Base-by-base conservation (phyloP, 2,113 vertebrate species). In the Tor tambroides region DNA sequence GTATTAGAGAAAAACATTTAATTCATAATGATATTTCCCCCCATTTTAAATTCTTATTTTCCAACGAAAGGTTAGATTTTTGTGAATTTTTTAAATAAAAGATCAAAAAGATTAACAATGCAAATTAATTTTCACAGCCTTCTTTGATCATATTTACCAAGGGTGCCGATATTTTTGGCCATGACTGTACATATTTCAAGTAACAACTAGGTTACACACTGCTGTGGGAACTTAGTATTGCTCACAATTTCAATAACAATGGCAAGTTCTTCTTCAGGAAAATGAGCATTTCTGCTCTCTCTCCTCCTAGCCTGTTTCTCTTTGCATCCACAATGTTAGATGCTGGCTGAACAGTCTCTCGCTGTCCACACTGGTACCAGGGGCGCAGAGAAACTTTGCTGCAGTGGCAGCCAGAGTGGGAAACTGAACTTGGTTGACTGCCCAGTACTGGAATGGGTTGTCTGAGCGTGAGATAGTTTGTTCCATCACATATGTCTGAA, bases 231-330 rank as follows among this genome's bases (percentile, higher is more conserved):
- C 12, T 32, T 32, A 69, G n/a, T 69, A 69, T 32, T 69, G 65
- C 28, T 32, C 15, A 69, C 28, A 69, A 19, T 35, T 32, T 32
- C 65, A 69, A 69, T 7, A 83, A 69, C 81, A 63, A 67, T 35
- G 26, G 49, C 67, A 85, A 69, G 61, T 89, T 87, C 59, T 87
- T 89, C 23, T 69, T 86, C 23, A 79, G 30, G 74, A 89, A 88
- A 78, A 85, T 35, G 56, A 88, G 86, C 84, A 88, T 86, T 84
- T 86, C 84, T 88, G 85, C 89, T 83, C 72, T 80, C 54, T 90
- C 83, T 63, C 63, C 63, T 83, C 87, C 83, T 38, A 90, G 84
- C 54, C 85, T 59, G 72, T 88, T 90, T 74, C 87, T 86, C 67
- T 77, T 88, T 21, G 86, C 82, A 54, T 89, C 83, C 17, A 87